Evolutionary conservation across 2,888 invertebrate genomes (phyloP).

Genomic region (Salpingus planirostris): DNA sequence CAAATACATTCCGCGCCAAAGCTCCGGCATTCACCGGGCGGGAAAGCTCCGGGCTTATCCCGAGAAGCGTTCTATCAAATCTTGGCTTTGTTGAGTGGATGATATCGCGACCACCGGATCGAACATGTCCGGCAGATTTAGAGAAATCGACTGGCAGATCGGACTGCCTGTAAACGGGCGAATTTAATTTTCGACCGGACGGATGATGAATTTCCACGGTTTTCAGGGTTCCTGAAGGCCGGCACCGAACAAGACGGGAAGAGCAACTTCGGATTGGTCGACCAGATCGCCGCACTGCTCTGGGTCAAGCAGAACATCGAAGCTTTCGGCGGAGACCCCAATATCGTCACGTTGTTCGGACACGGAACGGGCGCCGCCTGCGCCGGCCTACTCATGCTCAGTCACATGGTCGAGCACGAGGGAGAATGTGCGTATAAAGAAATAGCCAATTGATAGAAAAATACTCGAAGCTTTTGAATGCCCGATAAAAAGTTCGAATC

Average conservation of each 20-base stretch:
- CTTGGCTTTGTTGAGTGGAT: no score
- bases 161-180: no score
- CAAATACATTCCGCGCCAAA: conserved; percentile 2
- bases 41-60: background rate
- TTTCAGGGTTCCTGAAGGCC: conserved; percentile 68
- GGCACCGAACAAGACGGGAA: conserved; percentile 63
- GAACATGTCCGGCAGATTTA: no score
- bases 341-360: conserved; percentile 83
- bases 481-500: no score
- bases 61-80: no score
- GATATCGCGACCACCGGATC: no score
- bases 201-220: no score
- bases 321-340: conserved; percentile 82
- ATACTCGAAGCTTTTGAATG: no score
- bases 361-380: conserved; percentile 94
- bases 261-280: conserved; percentile 89
- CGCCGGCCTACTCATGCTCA: conserved; percentile 87
- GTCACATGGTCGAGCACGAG: conserved; percentile 61
- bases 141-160: no score
- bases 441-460: no score
- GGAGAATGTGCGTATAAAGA: no score
- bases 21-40: background rate
- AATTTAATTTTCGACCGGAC: conserved; percentile 4
- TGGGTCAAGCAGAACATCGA: conserved; percentile 94
- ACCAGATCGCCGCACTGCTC: conserved; percentile 87